A percentile compares a stretch with the other conserved stretches of the same genome.
These are phyloP conservation scores for Origma solitaria DNA, from an alignment of 2,113 vertebrate species.

Conservation along the genomic window DNA sequence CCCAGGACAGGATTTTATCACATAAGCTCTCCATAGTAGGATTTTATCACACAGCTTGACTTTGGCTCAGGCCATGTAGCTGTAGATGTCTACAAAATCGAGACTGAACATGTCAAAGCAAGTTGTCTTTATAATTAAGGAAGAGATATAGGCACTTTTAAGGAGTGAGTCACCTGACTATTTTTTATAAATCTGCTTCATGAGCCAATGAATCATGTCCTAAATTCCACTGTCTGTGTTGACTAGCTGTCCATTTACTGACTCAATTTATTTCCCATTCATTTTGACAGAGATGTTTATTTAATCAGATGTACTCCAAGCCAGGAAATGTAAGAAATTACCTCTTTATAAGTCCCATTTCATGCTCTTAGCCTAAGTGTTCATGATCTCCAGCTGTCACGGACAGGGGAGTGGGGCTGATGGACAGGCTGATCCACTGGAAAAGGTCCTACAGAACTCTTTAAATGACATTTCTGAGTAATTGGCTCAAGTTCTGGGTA, in stretches of 20 bases:
- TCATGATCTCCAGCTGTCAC: not conserved
- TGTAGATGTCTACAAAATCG: not conserved
- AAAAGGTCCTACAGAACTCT: not conserved
- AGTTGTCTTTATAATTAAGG: not conserved
- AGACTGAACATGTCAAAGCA: not conserved
- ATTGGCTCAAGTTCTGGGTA: not conserved
- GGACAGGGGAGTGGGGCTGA: not conserved
- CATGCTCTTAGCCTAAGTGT: not conserved
- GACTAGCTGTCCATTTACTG: constrained; percentile 31
- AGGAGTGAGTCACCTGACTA: constrained; percentile 19
- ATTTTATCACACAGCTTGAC: not conserved
- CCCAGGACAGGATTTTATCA: not conserved
- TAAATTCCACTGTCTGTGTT: not conserved
- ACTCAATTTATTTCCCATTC: not conserved
- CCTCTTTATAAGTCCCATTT: not conserved
- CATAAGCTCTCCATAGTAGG: not conserved
- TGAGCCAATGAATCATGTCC: constrained; percentile 29
- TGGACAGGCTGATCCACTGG: not conserved
- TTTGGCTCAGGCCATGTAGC: not conserved
- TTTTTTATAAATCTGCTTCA: not conserved
- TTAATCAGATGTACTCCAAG: constrained; percentile 10
- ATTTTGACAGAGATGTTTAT: constrained; percentile 12
- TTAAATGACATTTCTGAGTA: not conserved
- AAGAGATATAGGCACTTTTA: not conserved
- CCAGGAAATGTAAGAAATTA: not conserved